These are phyloP conservation scores for Morpho achilles DNA, from an alignment of 2,888 invertebrate species.

Conservation along the genomic window DNA sequence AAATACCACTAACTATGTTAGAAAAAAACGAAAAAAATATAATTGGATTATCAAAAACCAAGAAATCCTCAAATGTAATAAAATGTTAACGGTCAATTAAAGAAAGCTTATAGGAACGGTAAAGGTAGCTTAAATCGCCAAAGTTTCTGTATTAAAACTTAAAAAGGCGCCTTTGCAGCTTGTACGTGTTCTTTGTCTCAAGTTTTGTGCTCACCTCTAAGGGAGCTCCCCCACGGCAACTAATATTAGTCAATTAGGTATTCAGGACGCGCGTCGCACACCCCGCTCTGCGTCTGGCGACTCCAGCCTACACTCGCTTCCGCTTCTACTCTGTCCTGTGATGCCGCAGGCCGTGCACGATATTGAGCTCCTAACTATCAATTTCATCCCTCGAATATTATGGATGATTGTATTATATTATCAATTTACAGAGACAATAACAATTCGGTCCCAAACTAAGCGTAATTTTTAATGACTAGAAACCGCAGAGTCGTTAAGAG, in stretches of 20 bases:
- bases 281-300: constrained; percentile 57
- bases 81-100: constrained; percentile 14
- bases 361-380: constrained; percentile 29
- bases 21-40: neutral
- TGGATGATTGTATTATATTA: constrained; percentile 13
- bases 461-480: too few species aligned
- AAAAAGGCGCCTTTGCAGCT: constrained; percentile 63
- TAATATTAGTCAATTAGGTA: constrained; percentile 78
- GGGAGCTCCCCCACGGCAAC: constrained; percentile 68
- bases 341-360: constrained; percentile 30
- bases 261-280: constrained; percentile 67
- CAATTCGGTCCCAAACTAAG: constrained; percentile 8
- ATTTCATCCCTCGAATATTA: constrained; percentile 19
- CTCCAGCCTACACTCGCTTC: constrained; percentile 40
- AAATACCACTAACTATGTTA: neutral
- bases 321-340: constrained; percentile 29
- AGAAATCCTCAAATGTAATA: neutral
- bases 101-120: constrained; percentile 19
- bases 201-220: constrained; percentile 69
- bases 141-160: constrained; percentile 45
- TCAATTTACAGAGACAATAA: constrained; percentile 9
- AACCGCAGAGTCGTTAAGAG: too few species aligned
- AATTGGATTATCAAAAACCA: constrained; percentile 3
- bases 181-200: constrained; percentile 73
- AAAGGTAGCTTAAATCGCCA: constrained; percentile 20